phyloP scores from a whole-genome alignment of 2,888 invertebrate species.

The Protula sp. region DNA sequence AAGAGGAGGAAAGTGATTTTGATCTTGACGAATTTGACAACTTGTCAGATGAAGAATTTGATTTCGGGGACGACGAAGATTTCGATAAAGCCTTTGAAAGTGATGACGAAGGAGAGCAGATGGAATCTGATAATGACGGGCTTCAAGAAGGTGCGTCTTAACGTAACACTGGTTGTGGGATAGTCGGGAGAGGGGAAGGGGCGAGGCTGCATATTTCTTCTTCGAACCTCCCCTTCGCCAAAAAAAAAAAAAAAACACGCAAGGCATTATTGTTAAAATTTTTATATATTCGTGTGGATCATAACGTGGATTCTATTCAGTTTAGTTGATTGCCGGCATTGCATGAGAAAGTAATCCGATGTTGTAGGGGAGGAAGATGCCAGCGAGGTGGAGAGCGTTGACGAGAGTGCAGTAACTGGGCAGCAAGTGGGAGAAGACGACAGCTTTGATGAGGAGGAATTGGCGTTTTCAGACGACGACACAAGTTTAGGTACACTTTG shows the following conservation, averaged over 20 bases:
- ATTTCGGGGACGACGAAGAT: constrained; percentile 30
- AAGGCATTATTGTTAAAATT: too few species aligned
- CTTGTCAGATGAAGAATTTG: constrained; percentile 18
- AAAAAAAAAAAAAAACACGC: too few species aligned
- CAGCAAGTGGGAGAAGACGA: constrained; percentile 20
- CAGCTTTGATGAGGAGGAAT: constrained; percentile 36
- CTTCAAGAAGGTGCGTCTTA: constrained; percentile 38
- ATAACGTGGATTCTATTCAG: too few species aligned
- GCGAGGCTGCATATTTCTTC: constrained; percentile 21
- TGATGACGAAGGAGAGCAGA: constrained; percentile 38
- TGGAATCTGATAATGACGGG: constrained; percentile 40
- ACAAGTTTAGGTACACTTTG: constrained; percentile 4
- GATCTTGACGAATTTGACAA: constrained; percentile 52
- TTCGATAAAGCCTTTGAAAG: constrained; percentile 29
- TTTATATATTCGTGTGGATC: too few species aligned
- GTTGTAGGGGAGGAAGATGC: constrained; percentile 32
- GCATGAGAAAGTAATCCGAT: too few species aligned
- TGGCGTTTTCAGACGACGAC: constrained; percentile 37
- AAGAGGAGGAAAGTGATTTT: constrained; percentile 33
- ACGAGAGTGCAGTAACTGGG: constrained; percentile 21
- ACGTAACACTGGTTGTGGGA: too few species aligned
- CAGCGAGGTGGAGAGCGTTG: constrained; percentile 24
- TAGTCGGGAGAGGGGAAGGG: background rate
- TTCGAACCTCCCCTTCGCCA: too few species aligned
- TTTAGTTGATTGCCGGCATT: too few species aligned